Base-by-base conservation (phyloP, 2,113 vertebrate genomes). In the Carollia perspicillata region DNA sequence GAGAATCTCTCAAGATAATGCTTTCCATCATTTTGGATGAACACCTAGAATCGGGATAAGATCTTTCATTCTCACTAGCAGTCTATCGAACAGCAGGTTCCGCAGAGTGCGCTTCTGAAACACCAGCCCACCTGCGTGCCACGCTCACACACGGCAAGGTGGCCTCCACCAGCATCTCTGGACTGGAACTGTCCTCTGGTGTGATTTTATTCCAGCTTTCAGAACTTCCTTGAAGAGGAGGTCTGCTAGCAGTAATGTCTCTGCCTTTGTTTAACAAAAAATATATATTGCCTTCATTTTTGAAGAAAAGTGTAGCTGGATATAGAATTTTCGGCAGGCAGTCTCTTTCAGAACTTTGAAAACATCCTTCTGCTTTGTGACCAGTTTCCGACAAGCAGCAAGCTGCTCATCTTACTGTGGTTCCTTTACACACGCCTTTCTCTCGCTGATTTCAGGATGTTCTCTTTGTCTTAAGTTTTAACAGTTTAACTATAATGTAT, bases 131-230 rank as follows among this genome's bases (percentile, higher is more conserved):
- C 6, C 85, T 20, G 0, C 2, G 28, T 17, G 3, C 1, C 42
- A 13, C n/a, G 2, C 17, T 28, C 20, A 11, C 58, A 40, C 20
- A 11, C 0, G 4, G 63, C 47, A 42, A n/a, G 63, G 47, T 12
- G n/a, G 9, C 47, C 9, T 63, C 47, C 6, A 7, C 47, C 84
- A 30, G 4, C 1, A 30, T 3, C 51, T 28, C 35, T 5, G 51
- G 51, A 10, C 11, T 6, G 3, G 18, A 33, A 18, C 9, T 0
- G n/a, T 23, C 18, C 12, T 9, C 26, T 4, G 7, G 26, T 28
- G 12, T 53, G 28, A 10, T 44, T 10, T 18, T 68, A 44, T 51
- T 63, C 35, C 53, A 75, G 40, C 33, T 35, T 55, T n/a, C 44
- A 58, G 72, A 83, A 58, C 47, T 10, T 69, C 33, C 40, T 78